A percentile compares a stretch with the other conserved stretches of the same genome.
These are phyloP conservation scores for Odontamblyopus lacepedii DNA, from an alignment of 2,797 vertebrate species.

Conservation along the genomic window DNA sequence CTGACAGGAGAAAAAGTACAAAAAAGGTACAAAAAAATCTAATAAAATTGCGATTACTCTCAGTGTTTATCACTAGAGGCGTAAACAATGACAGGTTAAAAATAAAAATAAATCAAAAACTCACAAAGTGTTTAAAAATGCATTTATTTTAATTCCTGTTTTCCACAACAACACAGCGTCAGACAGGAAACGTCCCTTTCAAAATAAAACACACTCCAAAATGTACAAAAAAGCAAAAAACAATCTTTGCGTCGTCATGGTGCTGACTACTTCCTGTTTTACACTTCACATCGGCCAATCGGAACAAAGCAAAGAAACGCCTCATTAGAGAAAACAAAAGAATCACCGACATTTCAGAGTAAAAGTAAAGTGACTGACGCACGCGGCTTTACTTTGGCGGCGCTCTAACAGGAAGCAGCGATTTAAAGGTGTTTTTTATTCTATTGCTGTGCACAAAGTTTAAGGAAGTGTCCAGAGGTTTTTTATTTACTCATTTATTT, in stretches of 20 bases:
- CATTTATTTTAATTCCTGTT: conserved; percentile 60
- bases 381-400: conserved; percentile 13
- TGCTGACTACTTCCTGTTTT: conserved; percentile 44
- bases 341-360: conserved; percentile 24
- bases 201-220: conserved; percentile 40
- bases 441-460: conserved; percentile 8
- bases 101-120: too few species aligned
- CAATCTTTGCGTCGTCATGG: conserved; percentile 59
- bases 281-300: conserved; percentile 42
- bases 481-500: background rate
- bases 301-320: conserved; percentile 33
- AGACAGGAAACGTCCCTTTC: background rate
- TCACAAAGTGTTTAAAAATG: conserved; percentile 40
- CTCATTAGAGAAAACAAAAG: conserved; percentile 35
- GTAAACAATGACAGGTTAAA: too few species aligned
- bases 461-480: background rate
- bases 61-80: too few species aligned
- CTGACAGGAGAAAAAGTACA: too few species aligned
- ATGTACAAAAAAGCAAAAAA: conserved; percentile 48
- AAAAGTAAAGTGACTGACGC: conserved; percentile 45
- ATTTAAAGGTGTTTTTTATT: conserved; percentile 3
- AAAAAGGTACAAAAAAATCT: too few species aligned
- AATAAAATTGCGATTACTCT: too few species aligned
- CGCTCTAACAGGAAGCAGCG: conserved; percentile 53
- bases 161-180: conserved; percentile 45